phyloP scores from a whole-genome alignment of 2,113 vertebrate species.

The Chrysochloris asiatica region DNA sequence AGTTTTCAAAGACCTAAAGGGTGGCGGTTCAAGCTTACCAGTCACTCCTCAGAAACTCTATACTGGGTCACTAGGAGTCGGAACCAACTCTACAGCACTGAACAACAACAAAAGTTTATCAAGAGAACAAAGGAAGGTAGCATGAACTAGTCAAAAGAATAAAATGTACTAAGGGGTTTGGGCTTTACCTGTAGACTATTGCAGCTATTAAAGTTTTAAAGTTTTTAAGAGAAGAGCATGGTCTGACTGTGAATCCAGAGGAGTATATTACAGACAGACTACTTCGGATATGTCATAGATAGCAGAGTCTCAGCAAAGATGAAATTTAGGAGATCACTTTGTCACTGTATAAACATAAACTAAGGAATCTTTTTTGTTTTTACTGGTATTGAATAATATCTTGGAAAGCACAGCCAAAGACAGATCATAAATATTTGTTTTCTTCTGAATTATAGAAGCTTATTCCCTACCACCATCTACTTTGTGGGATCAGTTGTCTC shows the following conservation, averaged over 20 bases:
- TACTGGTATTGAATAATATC: neutral
- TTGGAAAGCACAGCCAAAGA: neutral
- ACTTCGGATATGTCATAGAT: neutral
- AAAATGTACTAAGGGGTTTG: neutral
- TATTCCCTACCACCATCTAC: neutral
- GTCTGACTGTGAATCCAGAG: neutral
- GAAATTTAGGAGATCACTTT: neutral
- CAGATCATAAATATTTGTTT: neutral
- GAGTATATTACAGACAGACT: fast-evolving
- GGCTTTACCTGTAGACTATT: neutral
- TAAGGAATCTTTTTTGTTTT: neutral
- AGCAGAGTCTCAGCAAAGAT: fast-evolving
- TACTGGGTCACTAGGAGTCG: too few species aligned
- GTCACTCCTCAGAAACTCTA: too few species aligned
- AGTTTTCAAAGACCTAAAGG: conserved; percentile 1
- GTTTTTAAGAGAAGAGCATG: neutral
- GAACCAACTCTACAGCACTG: too few species aligned
- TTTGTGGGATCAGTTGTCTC: neutral
- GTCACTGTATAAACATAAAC: neutral
- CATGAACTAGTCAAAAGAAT: neutral
- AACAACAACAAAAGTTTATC: conserved; percentile 3
- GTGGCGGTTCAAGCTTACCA: too few species aligned
- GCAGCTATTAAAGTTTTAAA: neutral
- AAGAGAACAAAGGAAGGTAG: neutral
- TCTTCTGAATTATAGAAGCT: neutral